Evolutionary conservation across 2,113 vertebrate species (phyloP).

Genomic region (Oreocharis arfaki): DNA sequence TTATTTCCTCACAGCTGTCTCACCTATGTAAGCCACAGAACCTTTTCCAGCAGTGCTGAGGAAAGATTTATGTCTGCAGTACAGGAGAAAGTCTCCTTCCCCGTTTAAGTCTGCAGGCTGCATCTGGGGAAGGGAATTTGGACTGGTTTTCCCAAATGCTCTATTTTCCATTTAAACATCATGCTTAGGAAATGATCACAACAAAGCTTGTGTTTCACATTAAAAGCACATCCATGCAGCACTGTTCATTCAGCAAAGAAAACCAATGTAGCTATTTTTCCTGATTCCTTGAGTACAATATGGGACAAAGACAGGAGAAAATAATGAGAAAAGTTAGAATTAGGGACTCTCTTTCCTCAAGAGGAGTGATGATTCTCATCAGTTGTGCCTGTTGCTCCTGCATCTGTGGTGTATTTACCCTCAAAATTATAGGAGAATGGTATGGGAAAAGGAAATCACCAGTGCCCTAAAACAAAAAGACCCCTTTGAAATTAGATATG

Average conservation of each 20-base stretch:
- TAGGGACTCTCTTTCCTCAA: neutral
- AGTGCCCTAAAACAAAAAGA: neutral
- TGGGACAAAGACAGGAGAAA: neutral
- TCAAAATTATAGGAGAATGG: neutral
- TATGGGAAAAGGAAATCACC: neutral
- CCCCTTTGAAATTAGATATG: neutral
- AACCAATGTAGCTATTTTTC: neutral
- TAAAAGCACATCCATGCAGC: neutral
- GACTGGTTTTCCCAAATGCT: neutral
- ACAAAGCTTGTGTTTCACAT: neutral
- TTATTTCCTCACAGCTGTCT: neutral
- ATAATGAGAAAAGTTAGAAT: neutral
- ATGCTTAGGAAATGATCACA: neutral
- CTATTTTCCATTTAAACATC: neutral
- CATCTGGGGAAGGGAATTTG: neutral
- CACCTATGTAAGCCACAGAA: neutral
- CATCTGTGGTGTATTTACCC: neutral
- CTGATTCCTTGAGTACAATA: neutral
- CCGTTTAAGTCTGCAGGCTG: neutral
- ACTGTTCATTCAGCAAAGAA: neutral
- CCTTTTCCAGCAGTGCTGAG: neutral
- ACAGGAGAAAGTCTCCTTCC: neutral
- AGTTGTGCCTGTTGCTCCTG: neutral
- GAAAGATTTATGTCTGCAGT: slow-evolving; percentile 5
- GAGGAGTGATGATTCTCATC: neutral